A percentile compares a stretch with the other conserved stretches of the same genome.
Evolutionary conservation across 2,113 vertebrate genomes (phyloP).

Genomic region (Phylloscopus whistleri): DNA sequence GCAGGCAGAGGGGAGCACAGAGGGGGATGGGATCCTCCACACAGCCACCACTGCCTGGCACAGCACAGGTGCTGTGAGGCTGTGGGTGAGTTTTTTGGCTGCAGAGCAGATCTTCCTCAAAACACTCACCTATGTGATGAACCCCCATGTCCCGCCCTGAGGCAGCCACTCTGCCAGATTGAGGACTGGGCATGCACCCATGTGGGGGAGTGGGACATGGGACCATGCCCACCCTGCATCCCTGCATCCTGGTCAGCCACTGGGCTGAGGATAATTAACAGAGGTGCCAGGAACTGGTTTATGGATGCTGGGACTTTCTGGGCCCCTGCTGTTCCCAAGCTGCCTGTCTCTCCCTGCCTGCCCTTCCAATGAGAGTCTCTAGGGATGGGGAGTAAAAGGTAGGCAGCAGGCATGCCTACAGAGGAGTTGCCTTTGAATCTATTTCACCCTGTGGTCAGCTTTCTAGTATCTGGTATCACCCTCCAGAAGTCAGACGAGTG

Average conservation of each 20-base stretch:
- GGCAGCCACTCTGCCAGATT: neutral
- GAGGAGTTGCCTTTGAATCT: neutral
- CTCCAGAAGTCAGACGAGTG: neutral
- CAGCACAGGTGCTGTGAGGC: neutral
- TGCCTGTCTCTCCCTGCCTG: neutral
- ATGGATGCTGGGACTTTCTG: neutral
- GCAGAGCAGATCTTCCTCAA: neutral
- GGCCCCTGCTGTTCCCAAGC: neutral
- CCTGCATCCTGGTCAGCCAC: neutral
- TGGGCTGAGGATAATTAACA: neutral
- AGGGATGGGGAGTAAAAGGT: neutral
- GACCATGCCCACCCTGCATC: neutral
- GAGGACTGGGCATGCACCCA: rapidly evolving
- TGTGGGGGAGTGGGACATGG: neutral
- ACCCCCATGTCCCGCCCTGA: neutral
- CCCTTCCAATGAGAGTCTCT: neutral
- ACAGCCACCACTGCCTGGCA: neutral
- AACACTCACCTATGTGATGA: neutral
- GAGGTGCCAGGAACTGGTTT: neutral
- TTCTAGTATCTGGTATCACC: neutral
- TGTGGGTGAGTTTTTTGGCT: neutral
- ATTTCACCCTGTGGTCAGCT: neutral
- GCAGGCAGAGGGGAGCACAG: neutral
- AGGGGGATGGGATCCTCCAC: neutral
- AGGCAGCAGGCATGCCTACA: neutral